phyloP scores from a whole-genome alignment of 53 echinoderm and acorn worm species.

The Zoroaster sp. region DNA sequence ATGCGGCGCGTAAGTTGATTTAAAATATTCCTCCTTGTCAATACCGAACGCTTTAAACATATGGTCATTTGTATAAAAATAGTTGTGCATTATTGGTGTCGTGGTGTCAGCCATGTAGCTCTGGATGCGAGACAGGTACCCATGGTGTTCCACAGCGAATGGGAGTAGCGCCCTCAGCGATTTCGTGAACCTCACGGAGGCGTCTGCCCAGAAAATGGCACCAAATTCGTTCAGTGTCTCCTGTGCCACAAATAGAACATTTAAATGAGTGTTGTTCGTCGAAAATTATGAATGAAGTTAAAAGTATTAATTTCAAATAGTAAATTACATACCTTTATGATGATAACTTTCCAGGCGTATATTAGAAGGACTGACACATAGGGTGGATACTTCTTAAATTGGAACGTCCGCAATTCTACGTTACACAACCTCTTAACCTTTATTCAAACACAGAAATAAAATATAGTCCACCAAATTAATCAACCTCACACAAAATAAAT shows the following conservation, averaged over 20 bases:
- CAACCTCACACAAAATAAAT: neutral
- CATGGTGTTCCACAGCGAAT: conserved; percentile 60
- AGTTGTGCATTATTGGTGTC: conserved; percentile 52
- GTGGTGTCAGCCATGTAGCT: conserved; percentile 54
- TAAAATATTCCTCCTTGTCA: conserved; percentile 47
- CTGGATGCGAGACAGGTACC: conserved; percentile 70
- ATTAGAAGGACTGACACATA: conserved; percentile 56
- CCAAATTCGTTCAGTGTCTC: conserved; percentile 78
- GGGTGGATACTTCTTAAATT: conserved; percentile 62
- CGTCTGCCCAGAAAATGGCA: conserved; percentile 79
- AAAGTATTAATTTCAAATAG: too few species aligned
- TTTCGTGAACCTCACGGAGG: conserved; percentile 59
- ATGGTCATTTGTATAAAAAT: conserved; percentile 39
- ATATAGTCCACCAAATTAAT: neutral
- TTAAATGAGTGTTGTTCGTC: neutral
- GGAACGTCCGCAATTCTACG: conserved; percentile 70
- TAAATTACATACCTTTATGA: conserved; percentile 63
- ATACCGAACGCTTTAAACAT: conserved; percentile 61
- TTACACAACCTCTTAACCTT: conserved; percentile 70
- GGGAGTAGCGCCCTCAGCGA: conserved; percentile 60
- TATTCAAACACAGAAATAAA: neutral
- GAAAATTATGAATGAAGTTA: neutral
- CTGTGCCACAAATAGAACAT: conserved; percentile 26
- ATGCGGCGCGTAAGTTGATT: conserved; percentile 45
- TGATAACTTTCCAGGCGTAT: conserved; percentile 75